phyloP scores from a whole-genome alignment of 2,888 invertebrate genomes.

The Tenodera sinensis region DNA sequence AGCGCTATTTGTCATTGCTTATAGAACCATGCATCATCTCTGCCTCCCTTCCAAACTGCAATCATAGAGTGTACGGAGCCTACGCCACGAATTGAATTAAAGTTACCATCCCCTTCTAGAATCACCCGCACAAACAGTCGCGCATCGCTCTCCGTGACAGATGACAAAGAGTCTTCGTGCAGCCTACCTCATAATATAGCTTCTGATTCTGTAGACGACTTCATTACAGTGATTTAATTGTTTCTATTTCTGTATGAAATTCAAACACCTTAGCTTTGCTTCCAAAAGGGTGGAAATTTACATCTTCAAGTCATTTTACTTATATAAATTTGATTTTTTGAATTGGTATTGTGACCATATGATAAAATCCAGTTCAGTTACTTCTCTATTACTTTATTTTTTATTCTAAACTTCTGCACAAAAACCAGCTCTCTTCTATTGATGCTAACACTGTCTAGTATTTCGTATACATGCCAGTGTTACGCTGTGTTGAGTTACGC shows the following conservation, averaged over 20 bases:
- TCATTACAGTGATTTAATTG: not conserved
- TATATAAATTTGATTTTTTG: no score
- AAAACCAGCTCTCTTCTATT: no score
- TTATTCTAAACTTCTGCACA: no score
- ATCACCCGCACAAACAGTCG: not conserved
- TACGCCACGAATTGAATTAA: conserved; percentile 3
- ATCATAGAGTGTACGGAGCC: not conserved
- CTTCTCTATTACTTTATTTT: no score
- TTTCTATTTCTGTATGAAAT: not conserved
- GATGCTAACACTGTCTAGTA: no score
- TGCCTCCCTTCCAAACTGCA: not conserved
- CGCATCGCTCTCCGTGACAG: not conserved
- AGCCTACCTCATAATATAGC: not conserved
- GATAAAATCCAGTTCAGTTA: no score
- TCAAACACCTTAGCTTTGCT: not conserved
- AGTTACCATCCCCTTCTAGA: not conserved
- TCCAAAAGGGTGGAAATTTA: no score
- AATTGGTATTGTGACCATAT: no score
- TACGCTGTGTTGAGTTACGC: no score
- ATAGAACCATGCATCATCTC: conserved; percentile 23
- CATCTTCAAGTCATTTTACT: no score
- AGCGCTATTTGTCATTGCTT: conserved; percentile 26
- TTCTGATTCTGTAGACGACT: no score
- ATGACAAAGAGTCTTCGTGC: not conserved
- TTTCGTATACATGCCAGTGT: no score